A percentile compares a stretch with the other conserved stretches of the same genome.
These are phyloP conservation scores for Mythimna ferrago DNA, from an alignment of 2,888 invertebrate genomes.

Conservation along the genomic window DNA sequence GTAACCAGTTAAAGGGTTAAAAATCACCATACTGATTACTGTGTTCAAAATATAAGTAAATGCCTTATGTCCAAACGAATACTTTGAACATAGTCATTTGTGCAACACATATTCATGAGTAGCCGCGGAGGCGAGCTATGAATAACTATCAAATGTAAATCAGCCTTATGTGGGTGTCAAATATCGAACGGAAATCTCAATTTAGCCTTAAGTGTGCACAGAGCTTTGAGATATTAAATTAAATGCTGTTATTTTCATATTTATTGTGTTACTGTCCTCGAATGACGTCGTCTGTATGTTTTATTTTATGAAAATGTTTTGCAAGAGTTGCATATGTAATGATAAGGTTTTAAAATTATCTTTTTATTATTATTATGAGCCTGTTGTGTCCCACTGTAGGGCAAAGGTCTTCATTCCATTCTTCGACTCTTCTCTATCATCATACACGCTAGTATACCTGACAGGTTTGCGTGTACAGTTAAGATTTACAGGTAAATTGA, in stretches of 20 bases:
- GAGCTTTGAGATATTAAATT: constrained; percentile 34
- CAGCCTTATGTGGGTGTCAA: constrained; percentile 69
- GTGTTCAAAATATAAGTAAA: constrained; percentile 28
- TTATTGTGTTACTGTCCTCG: constrained; percentile 31
- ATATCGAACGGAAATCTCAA: constrained; percentile 72
- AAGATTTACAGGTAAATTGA: too few species aligned
- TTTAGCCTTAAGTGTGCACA: constrained; percentile 56
- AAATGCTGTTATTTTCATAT: constrained; percentile 33
- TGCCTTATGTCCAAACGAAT: constrained; percentile 33
- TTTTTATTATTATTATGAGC: neutral
- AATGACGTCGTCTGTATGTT: constrained; percentile 1
- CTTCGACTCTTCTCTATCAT: too few species aligned
- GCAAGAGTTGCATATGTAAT: constrained; percentile 7
- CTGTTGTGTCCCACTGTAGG: too few species aligned
- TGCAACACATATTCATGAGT: constrained; percentile 68
- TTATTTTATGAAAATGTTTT: constrained; percentile 5
- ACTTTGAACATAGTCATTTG: constrained; percentile 51
- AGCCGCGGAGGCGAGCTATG: constrained; percentile 61
- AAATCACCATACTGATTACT: neutral
- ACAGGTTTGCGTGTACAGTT: too few species aligned
- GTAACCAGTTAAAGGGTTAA: too few species aligned
- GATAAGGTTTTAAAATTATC: constrained; percentile 8
- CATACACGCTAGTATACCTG: too few species aligned
- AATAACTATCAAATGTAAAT: constrained; percentile 75
- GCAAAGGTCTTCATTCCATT: too few species aligned